Conservation (phyloP, 2,113 vertebrate genomes). For the Muntiacus reevesi region DNA sequence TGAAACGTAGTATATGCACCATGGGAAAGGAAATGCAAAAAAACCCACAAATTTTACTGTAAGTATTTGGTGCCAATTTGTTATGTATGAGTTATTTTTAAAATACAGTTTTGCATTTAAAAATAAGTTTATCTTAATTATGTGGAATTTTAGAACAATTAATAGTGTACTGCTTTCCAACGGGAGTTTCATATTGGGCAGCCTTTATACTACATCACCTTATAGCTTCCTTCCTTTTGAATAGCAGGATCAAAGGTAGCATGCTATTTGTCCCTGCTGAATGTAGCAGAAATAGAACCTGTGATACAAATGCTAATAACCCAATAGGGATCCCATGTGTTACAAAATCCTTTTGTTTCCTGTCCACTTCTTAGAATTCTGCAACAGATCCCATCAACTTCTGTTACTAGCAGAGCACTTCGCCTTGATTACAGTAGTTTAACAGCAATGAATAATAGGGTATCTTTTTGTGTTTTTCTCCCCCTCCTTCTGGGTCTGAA, state of each 20-base stretch:
- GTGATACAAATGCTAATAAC: constrained; percentile 30
- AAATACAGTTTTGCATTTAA: constrained; percentile 53
- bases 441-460: not conserved
- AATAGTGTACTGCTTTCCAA: constrained; percentile 20
- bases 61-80: constrained; percentile 37
- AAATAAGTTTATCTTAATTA: constrained; percentile 53
- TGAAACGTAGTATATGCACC: constrained; percentile 6
- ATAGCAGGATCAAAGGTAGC: constrained; percentile 2
- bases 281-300: constrained; percentile 34
- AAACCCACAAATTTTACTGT: constrained; percentile 64
- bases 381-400: not conserved
- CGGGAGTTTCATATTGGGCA: constrained; percentile 13
- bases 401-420: not conserved
- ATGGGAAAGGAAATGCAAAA: constrained; percentile 40
- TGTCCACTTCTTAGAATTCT: not conserved
- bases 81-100: constrained; percentile 56
- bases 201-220: not conserved
- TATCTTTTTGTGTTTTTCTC: not conserved
- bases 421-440: not conserved
- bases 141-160: constrained; percentile 43
- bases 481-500: not conserved
- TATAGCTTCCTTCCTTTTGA: constrained; percentile 32
- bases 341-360: constrained; percentile 14
- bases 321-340: constrained; percentile 20
- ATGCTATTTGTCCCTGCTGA: not conserved